Conservation (phyloP, 64 coral and sea anemone genomes). For the Dendrophyllia cribrosa region DNA sequence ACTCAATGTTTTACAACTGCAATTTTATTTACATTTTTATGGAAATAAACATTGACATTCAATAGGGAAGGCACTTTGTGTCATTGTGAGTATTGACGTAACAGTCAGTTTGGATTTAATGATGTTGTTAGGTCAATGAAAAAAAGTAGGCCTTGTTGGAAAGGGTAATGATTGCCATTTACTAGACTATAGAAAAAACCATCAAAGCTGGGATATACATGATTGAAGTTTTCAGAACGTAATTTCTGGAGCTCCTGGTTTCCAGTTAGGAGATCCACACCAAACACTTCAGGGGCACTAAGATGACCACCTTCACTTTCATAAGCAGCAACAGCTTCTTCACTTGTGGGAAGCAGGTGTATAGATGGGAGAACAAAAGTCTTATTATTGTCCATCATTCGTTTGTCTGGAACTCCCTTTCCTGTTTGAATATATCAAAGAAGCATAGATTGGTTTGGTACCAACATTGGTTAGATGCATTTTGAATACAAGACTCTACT, state of each 20-base stretch:
- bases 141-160: background rate
- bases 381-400: constrained; percentile 19
- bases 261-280: no score
- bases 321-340: constrained; percentile 47
- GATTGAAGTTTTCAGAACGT: constrained; percentile 47
- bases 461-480: background rate
- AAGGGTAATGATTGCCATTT: constrained; percentile 34
- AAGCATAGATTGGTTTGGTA: background rate
- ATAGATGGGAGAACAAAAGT: constrained; percentile 42
- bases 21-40: background rate
- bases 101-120: constrained; percentile 37
- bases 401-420: constrained; percentile 48
- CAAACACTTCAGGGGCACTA: constrained; percentile 47
- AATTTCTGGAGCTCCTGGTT: constrained; percentile 45
- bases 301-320: constrained; percentile 59
- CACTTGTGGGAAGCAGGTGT: constrained; percentile 11
- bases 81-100: background rate
- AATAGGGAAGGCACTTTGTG: background rate
- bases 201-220: constrained; percentile 37
- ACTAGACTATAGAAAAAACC: constrained; percentile 40
- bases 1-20: background rate
- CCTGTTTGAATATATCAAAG: constrained; percentile 8
- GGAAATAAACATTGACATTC: constrained; percentile 33
- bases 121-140: constrained; percentile 43
- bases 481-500: background rate